phyloP scores from a whole-genome alignment of 2,113 vertebrate species.

The Pomatostomus ruficeps region DNA sequence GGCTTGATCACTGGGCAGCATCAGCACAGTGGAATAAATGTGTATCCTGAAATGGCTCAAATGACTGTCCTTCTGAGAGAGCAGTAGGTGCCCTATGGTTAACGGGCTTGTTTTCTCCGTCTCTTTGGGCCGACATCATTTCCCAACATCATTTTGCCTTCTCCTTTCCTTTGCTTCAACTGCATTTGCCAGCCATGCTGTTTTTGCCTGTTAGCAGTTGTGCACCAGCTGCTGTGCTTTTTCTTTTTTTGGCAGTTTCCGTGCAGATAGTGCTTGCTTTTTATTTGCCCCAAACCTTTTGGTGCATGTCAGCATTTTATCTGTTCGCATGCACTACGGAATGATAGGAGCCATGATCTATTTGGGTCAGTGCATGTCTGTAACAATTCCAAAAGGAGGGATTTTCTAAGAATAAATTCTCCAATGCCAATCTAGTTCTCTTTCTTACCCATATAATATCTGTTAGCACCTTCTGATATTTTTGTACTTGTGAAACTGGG shows the following conservation, averaged over 20 bases:
- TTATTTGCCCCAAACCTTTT: slow-evolving; percentile 6
- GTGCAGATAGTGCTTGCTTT: not conserved
- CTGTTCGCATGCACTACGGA: not conserved
- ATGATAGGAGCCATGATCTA: slow-evolving; percentile 5
- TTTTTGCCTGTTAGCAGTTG: not conserved
- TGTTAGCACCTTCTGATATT: not conserved
- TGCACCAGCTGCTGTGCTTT: not conserved
- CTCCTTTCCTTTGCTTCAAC: not conserved
- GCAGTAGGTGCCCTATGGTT: not conserved
- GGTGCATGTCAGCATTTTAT: slow-evolving; percentile 2
- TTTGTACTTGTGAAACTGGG: slow-evolving; percentile 1
- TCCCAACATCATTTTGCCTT: not conserved
- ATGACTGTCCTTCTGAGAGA: not conserved
- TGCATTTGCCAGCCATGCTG: not conserved
- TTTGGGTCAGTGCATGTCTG: slow-evolving; percentile 26
- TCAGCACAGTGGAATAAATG: not conserved
- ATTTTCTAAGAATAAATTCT: slow-evolving; percentile 38
- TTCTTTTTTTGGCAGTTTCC: not conserved
- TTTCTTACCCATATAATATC: slow-evolving; percentile 2
- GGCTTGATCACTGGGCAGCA: not conserved
- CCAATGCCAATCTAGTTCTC: not conserved
- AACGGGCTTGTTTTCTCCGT: not conserved
- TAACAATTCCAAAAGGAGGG: not conserved
- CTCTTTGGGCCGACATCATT: not conserved
- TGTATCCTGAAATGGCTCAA: not conserved